phyloP scores from a whole-genome alignment of 2,113 vertebrate species.

The Trachemys scripta region DNA sequence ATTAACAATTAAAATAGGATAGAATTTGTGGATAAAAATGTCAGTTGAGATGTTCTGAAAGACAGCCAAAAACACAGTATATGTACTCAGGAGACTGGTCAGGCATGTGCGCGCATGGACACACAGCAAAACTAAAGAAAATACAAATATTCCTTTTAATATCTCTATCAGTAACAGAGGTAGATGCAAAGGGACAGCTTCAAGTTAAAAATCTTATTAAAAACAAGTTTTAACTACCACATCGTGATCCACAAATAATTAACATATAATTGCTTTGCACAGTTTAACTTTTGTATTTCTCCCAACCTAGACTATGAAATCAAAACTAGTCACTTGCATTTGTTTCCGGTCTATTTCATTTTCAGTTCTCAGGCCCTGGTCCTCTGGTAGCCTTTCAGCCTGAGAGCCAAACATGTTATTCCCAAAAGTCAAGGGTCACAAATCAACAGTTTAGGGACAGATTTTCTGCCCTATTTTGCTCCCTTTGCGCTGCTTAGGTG shows the following conservation, averaged over 20 bases:
- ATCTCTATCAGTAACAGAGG: neutral
- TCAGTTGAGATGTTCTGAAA: too few relatives aligned
- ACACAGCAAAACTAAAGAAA: fast-evolving
- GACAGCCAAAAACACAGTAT: neutral
- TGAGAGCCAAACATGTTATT: neutral
- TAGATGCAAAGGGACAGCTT: neutral
- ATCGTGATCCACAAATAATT: too few relatives aligned
- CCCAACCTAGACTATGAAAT: neutral
- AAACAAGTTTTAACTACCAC: neutral
- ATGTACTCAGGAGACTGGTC: fast-evolving
- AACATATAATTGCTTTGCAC: too few relatives aligned
- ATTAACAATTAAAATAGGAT: too few relatives aligned
- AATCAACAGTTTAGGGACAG: too few relatives aligned
- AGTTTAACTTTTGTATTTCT: neutral
- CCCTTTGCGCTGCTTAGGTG: too few relatives aligned
- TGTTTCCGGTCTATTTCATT: neutral
- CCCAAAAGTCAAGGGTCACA: too few relatives aligned
- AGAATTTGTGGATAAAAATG: too few relatives aligned
- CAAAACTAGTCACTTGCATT: fast-evolving
- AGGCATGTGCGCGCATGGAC: neutral
- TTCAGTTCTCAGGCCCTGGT: neutral
- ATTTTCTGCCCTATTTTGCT: too few relatives aligned
- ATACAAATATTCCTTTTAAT: neutral
- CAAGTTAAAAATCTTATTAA: neutral
- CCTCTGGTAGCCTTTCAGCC: neutral